A percentile compares a stretch with the other conserved stretches of the same genome.
These are phyloP conservation scores for Centropyge bicolor DNA, from an alignment of 2,797 vertebrate species.

Conservation along the genomic window DNA sequence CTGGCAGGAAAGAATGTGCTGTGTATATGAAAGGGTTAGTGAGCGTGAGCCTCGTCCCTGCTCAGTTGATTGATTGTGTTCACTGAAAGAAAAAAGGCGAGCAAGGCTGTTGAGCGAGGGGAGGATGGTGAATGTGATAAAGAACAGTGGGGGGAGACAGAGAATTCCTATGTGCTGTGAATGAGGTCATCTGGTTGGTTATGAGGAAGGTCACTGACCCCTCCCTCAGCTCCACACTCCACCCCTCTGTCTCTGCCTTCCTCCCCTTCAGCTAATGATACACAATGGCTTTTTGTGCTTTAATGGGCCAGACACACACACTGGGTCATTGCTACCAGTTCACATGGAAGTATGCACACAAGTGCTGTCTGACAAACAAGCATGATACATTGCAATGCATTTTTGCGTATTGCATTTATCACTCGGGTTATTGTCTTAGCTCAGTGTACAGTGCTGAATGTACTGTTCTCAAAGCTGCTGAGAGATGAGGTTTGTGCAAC, in stretches of 20 bases:
- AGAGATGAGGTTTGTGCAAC: conserved; percentile 4
- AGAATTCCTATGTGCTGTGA: conserved; percentile 81
- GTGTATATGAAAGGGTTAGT: conserved; percentile 61
- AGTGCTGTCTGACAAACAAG: conserved; percentile 53
- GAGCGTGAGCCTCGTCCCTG: conserved; percentile 48
- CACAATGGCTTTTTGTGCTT: conserved; percentile 82
- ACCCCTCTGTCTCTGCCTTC: conserved; percentile 52
- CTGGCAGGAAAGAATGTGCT: conserved; percentile 63
- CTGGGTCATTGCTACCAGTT: conserved; percentile 61
- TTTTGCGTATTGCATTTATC: conserved; percentile 25
- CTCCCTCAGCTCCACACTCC: conserved; percentile 62
- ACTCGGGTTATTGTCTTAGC: conserved; percentile 19
- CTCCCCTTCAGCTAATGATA: conserved; percentile 60
- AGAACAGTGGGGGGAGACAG: conserved; percentile 67
- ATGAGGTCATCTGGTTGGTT: conserved; percentile 85
- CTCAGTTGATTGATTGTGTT: conserved; percentile 77
- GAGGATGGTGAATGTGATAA: conserved; percentile 64
- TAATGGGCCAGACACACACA: conserved; percentile 67
- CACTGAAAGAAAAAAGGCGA: conserved; percentile 58
- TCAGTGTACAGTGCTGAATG: neutral
- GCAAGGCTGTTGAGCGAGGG: conserved; percentile 46
- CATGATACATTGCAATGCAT: conserved; percentile 15
- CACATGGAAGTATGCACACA: conserved; percentile 42
- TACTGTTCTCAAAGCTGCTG: neutral
- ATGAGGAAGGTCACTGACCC: conserved; percentile 75